Conservation (phyloP, 92 coral and sea anemone species). For the Virgularia gustaviana region DNA sequence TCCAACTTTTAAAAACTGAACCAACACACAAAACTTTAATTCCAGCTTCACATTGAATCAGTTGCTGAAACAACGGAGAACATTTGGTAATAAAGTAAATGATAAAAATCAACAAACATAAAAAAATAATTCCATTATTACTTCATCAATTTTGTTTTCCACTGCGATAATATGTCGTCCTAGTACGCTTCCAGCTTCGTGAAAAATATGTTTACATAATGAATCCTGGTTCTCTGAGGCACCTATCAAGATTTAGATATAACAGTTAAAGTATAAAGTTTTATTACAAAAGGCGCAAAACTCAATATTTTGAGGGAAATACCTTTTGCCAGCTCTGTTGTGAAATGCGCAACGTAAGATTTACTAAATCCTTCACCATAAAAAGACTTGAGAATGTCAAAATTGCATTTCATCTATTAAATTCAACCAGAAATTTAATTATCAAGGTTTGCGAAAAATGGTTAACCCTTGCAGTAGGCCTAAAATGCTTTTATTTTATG, state of each 20-base stretch:
- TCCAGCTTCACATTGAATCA: slow-evolving; percentile 62
- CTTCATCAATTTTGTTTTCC: slow-evolving; percentile 68
- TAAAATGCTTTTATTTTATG: no score
- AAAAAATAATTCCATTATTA: no score
- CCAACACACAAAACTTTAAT: slow-evolving; percentile 83
- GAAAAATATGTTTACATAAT: slow-evolving; percentile 69
- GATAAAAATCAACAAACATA: not conserved
- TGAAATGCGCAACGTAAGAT: slow-evolving; percentile 66
- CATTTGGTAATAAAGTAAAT: not conserved
- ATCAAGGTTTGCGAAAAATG: not conserved
- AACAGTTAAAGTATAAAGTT: not conserved
- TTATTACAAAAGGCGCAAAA: not conserved
- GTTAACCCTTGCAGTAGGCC: no score
- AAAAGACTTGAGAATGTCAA: slow-evolving; percentile 78
- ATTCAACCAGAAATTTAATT: not conserved
- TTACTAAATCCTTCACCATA: slow-evolving; percentile 81
- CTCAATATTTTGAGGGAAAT: no score
- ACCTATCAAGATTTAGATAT: slow-evolving; percentile 38
- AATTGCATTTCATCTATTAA: slow-evolving; percentile 58
- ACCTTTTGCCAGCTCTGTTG: slow-evolving; percentile 75
- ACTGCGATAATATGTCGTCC: slow-evolving; percentile 76
- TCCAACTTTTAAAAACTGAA: slow-evolving; percentile 93
- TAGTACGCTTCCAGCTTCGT: slow-evolving; percentile 72
- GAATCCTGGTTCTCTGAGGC: slow-evolving; percentile 69
- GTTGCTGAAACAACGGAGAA: slow-evolving; percentile 51